Evolutionary conservation across 2,888 invertebrate genomes (phyloP).

Genomic region (Pollenia angustigena): DNA sequence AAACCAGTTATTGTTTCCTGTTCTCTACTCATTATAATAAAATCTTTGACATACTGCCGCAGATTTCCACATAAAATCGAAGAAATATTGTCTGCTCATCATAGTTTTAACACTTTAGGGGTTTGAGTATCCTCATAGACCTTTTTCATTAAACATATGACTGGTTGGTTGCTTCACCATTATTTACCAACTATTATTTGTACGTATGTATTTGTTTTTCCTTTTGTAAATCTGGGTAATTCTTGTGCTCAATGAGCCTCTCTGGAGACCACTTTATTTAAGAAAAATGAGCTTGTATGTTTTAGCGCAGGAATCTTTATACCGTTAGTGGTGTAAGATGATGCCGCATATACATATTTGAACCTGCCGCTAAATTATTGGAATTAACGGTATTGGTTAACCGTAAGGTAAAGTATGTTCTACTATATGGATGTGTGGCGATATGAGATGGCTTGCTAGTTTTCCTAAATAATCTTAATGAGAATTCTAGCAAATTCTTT

Average conservation of each 20-base stretch:
- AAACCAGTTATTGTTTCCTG: slow-evolving; percentile 60
- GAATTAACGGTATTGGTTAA: slow-evolving; percentile 75
- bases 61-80: slow-evolving; percentile 67
- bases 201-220: slow-evolving; percentile 37
- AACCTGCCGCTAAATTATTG: slow-evolving; percentile 74
- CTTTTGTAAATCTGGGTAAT: slow-evolving; percentile 60
- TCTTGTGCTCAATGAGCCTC: slow-evolving; percentile 59
- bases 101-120: slow-evolving; percentile 71
- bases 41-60: slow-evolving; percentile 68
- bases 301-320: slow-evolving; percentile 33
- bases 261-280: slow-evolving; percentile 69
- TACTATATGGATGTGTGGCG: not conserved
- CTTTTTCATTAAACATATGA: slow-evolving; percentile 44
- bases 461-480: slow-evolving; percentile 32
- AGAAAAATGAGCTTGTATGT: slow-evolving; percentile 57
- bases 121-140: slow-evolving; percentile 46
- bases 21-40: slow-evolving; percentile 64
- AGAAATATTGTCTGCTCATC: slow-evolving; percentile 65
- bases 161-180: slow-evolving; percentile 4
- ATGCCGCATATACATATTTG: slow-evolving; percentile 65
- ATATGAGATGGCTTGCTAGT: slow-evolving; percentile 22
- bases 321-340: slow-evolving; percentile 42
- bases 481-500: slow-evolving; percentile 42
- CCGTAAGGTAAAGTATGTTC: slow-evolving; percentile 55
- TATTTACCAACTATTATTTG: slow-evolving; percentile 8